A percentile compares a stretch with the other conserved stretches of the same genome.
Evolutionary conservation across 2,888 invertebrate species (phyloP).

Genomic region (Hecatera dysodea): DNA sequence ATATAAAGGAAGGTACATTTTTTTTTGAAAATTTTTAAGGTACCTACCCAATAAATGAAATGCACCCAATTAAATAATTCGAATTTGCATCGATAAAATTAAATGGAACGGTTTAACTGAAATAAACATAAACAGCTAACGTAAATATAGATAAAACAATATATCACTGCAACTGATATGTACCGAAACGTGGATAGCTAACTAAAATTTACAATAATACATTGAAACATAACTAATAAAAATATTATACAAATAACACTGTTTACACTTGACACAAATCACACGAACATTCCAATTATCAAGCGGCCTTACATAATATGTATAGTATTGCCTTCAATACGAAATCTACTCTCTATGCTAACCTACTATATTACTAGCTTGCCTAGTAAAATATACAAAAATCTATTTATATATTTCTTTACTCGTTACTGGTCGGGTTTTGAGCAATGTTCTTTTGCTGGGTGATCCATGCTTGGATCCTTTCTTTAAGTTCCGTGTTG

Average conservation of each 20-base stretch:
- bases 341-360: slow-evolving; percentile 61
- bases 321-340: slow-evolving; percentile 60
- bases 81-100: slow-evolving; percentile 39
- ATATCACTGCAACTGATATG: slow-evolving; percentile 63
- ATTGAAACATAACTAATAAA: slow-evolving; percentile 35
- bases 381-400: slow-evolving; percentile 62
- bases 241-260: slow-evolving; percentile 52
- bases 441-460: slow-evolving; percentile 89
- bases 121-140: slow-evolving; percentile 37
- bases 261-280: slow-evolving; percentile 47
- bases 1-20: slow-evolving; percentile 52
- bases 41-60: slow-evolving; percentile 45
- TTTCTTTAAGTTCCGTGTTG: slow-evolving; percentile 94
- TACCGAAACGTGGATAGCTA: slow-evolving; percentile 52
- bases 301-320: slow-evolving; percentile 49
- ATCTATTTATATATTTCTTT: slow-evolving; percentile 42
- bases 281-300: slow-evolving; percentile 43
- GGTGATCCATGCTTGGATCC: slow-evolving; percentile 95
- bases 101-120: slow-evolving; percentile 33
- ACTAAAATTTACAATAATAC: slow-evolving; percentile 58
- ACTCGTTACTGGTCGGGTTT: slow-evolving; percentile 64
- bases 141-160: slow-evolving; percentile 45
- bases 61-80: slow-evolving; percentile 47
- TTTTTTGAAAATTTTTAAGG: slow-evolving; percentile 41
- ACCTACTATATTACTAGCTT: slow-evolving; percentile 59